Evolutionary conservation across 2,113 vertebrate species (phyloP).

Genomic region (Tupaia chinensis): DNA sequence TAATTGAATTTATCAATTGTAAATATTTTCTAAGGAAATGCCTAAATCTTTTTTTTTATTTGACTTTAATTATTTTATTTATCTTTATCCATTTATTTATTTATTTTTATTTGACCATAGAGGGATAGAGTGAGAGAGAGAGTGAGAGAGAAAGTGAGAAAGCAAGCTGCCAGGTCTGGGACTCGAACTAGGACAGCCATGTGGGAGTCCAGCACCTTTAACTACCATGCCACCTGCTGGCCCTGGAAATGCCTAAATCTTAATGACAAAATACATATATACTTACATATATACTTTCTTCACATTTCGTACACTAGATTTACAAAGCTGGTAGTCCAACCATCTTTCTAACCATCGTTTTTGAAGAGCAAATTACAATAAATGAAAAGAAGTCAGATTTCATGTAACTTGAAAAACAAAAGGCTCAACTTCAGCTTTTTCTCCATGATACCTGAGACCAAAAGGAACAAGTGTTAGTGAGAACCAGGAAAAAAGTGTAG

Average conservation of each 20-base stretch:
- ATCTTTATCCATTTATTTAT: too few relatives aligned
- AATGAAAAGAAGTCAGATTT: neutral
- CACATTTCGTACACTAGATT: neutral
- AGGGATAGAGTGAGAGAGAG: too few relatives aligned
- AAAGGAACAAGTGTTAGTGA: neutral
- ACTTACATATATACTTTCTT: neutral
- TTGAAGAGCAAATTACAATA: neutral
- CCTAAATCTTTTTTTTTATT: neutral
- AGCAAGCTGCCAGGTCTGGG: too few relatives aligned
- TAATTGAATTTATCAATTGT: neutral
- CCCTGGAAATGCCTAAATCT: neutral
- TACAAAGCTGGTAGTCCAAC: neutral
- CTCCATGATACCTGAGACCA: neutral
- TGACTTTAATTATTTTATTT: too few relatives aligned
- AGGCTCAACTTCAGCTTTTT: neutral
- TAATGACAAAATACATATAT: neutral
- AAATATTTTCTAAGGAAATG: slow-evolving; percentile 6
- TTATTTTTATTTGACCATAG: too few relatives aligned
- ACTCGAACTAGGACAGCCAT: too few relatives aligned
- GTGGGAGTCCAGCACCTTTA: too few relatives aligned
- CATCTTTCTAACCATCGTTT: neutral
- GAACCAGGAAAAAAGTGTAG: neutral
- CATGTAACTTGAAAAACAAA: neutral
- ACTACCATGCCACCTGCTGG: too few relatives aligned
- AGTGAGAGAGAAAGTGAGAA: too few relatives aligned